phyloP scores from a whole-genome alignment of 2,113 vertebrate genomes.

The Micromys minutus region DNA sequence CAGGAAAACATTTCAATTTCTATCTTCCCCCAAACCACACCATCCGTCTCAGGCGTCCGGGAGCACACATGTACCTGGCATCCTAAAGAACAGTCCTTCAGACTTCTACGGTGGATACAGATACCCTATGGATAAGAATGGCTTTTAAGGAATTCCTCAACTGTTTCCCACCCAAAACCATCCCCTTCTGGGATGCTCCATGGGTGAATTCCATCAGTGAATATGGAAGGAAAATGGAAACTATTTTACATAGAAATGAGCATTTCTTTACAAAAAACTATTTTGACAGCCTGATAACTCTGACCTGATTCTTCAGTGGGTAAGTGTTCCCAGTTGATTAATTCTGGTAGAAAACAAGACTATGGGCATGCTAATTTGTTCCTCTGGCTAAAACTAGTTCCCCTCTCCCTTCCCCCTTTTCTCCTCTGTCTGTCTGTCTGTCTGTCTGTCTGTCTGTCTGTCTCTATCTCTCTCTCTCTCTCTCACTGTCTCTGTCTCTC shows the following conservation, averaged over 20 bases:
- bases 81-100: background rate
- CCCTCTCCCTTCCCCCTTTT: background rate
- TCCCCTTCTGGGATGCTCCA: slow-evolving; percentile 18
- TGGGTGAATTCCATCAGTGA: slow-evolving; percentile 52
- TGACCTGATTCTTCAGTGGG: slow-evolving; percentile 20
- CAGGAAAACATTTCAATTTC: background rate
- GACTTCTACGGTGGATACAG: background rate
- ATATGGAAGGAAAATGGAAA: slow-evolving; percentile 8
- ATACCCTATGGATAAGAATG: slow-evolving; percentile 29
- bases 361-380: background rate
- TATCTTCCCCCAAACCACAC: fast-evolving
- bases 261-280: slow-evolving; percentile 39
- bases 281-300: slow-evolving; percentile 11
- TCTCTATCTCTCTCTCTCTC: background rate
- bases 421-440: background rate
- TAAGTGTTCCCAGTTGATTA: slow-evolving; percentile 36
- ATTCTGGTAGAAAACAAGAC: slow-evolving; percentile 48
- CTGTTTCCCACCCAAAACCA: slow-evolving; percentile 54
- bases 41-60: background rate
- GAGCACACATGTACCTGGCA: background rate
- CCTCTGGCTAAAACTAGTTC: background rate
- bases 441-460: background rate
- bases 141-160: slow-evolving; percentile 41
- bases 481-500: background rate
- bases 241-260: slow-evolving; percentile 25